Base-by-base conservation (phyloP, 2,888 invertebrate species). In the Xylota sylvarum region DNA sequence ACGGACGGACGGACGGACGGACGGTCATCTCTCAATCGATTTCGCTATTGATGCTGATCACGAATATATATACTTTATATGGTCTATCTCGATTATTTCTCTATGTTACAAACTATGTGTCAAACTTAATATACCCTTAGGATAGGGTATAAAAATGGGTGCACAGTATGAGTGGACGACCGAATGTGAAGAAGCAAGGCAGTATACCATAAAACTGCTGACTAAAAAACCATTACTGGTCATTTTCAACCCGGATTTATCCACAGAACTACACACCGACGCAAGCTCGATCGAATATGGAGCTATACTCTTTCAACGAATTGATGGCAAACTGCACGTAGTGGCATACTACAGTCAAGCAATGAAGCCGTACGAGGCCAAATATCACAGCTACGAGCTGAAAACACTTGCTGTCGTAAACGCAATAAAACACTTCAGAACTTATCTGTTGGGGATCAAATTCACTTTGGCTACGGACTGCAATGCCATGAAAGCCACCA, bases 231-330 rank as follows among this genome's bases (percentile, higher is more conserved):
- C 50, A 60, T 46, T 77, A 23, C 32, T 67, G 23, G 69, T 78
- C 2, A 78, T 69, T 17, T 78, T 56, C 19, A 67, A 67, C 52
- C 67, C 74, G 4, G 30, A 60, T 32, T 52, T 65, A 4, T 43
- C 37, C 3, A 78, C 83, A 9, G 83, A 77, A 12, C 35, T 83
- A n/a, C 69, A 83, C 23, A 83, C 77, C 2, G 72, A 83, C 64
- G 83, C 77, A 30, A 83, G 72, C 48, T 60, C 67, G 4, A 52
- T 55, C 3, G 73, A 40, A 9, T 78, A 55, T 62, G 67, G 64
- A 1, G 83, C 72, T 12, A 32, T 78, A 4, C 43, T 83, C 12
- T 78, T 83, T 17, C 83, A 83, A 17, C 43, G 35, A 9, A 78
- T 78, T 23, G n/a, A 77, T 12, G 58, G n/a, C 14, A 43, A n/a